Conservation (phyloP, 2,797 vertebrate species). For the Hippocampus kuda region DNA sequence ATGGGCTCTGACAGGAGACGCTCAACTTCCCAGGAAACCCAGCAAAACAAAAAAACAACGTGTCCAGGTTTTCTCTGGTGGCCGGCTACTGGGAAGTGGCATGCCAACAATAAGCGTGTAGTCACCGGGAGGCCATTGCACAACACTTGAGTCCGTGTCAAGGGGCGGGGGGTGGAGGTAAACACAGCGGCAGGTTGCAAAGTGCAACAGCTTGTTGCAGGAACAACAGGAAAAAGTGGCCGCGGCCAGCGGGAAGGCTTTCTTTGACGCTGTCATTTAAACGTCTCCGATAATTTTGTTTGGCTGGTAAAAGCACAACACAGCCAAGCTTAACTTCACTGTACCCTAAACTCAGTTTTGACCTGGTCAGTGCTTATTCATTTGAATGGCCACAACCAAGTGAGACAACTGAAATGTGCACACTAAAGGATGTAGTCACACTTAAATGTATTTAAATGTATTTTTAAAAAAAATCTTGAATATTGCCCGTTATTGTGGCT, state of each 20-base stretch:
- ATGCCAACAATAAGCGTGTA: constrained; percentile 30
- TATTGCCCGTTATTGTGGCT: no score
- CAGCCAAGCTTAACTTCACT: neutral
- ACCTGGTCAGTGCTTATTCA: no score
- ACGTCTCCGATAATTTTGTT: neutral
- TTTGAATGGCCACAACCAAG: no score
- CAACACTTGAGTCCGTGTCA: constrained; percentile 16
- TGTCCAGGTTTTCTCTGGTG: constrained; percentile 10
- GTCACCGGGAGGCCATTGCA: constrained; percentile 42
- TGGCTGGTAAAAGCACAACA: neutral
- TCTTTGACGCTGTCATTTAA: neutral
- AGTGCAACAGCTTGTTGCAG: neutral
- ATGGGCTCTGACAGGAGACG: constrained; percentile 7
- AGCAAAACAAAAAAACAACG: constrained; percentile 41
- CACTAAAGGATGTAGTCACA: no score
- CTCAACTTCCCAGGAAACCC: constrained; percentile 55
- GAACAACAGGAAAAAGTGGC: neutral
- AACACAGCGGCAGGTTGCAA: no score
- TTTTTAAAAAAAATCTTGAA: no score
- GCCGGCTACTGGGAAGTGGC: constrained; percentile 34
- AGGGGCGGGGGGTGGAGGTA: neutral
- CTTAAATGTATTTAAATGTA: no score
- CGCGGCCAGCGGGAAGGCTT: neutral
- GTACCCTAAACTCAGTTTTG: no score
- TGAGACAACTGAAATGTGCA: no score